Base-by-base conservation (phyloP, 1,140 invertebrate species). In the Leptinotarsa defecta region DNA sequence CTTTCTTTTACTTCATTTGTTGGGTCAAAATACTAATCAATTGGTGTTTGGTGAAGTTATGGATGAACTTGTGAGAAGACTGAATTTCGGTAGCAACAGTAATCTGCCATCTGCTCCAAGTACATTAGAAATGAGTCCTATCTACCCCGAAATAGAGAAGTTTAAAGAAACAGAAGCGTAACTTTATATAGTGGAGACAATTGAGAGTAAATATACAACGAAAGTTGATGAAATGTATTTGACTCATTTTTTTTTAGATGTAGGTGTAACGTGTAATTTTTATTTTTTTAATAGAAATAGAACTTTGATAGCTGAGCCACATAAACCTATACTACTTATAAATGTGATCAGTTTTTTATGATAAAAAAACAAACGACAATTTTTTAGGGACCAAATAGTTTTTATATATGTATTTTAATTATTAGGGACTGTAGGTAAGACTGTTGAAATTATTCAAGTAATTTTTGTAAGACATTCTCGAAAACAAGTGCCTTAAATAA, bases 21-120 rank as follows among this genome's bases (percentile, higher is more conserved):
- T 96, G 13, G 93, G 94, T 34, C 94, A 96, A 84, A 96, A 96
- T 84, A 90, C 96, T 87, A 95, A 94, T 81, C 88, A 94, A 81
- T 89, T 92, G 86, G 88, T 92, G 22, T 95, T 94, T 85, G 91
- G 90, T 49, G 94, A 95, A 81, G 89, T 95, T 72, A 81, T 96
- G 78, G 87, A 89, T 73, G 87, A 91, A 78, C 84, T 92, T 61
- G 88, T 88, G 8, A 88, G 90, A 78, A 88, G 89, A 68, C 85
- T 94, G 27, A 92, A 92, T 73, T 86, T 92, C 57, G 90, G 90
- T 6, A 93, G 92, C 68, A 91, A 92, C 83, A 89, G 91, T 75
- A 88, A 88, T 48, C 83, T 91, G 43, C 94, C 94, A 1, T 94
- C 94, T 1, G 94, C 94, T 5, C 94, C 94, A 0, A 94, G 92